phyloP scores from a whole-genome alignment of 1,140 invertebrate genomes.

The Wasmannia auropunctata region DNA sequence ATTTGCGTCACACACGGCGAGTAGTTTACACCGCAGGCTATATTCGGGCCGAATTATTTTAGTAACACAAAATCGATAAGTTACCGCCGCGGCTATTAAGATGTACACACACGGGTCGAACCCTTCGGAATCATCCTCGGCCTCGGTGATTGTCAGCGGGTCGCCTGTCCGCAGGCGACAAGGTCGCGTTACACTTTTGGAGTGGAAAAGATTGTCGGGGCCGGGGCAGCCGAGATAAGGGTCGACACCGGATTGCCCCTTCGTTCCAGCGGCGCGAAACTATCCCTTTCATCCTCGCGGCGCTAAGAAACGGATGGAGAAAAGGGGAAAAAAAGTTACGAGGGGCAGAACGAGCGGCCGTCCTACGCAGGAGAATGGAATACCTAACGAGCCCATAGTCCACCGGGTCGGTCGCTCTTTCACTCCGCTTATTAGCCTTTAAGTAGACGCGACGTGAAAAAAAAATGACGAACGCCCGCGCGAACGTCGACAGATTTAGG shows the following conservation, averaged over 20 bases:
- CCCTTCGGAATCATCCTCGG: constrained; percentile 46
- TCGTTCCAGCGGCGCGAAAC: neutral
- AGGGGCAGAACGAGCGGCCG: neutral
- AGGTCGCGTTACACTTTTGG: constrained; percentile 18
- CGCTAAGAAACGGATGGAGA: neutral
- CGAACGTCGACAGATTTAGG: neutral
- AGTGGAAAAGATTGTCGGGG: constrained; percentile 49
- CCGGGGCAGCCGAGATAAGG: constrained; percentile 22
- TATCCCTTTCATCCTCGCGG: too few species aligned
- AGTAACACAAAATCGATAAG: constrained; percentile 59
- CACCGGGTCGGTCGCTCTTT: neutral
- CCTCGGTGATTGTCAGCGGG: neutral
- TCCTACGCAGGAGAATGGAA: neutral
- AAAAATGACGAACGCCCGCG: neutral
- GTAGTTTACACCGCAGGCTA: constrained; percentile 64
- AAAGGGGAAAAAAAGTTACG: neutral
- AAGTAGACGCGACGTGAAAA: constrained; percentile 10
- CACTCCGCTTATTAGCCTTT: neutral
- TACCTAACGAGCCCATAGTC: constrained; percentile 27
- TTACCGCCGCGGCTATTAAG: constrained; percentile 30
- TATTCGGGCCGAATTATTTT: constrained; percentile 78
- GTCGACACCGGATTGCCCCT: neutral
- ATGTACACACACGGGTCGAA: constrained; percentile 40
- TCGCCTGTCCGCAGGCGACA: neutral
- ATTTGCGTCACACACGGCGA: constrained; percentile 45